Evolutionary conservation across 2,888 invertebrate species (phyloP), one percentile per base, ranked within the genome.

Genomic region (Saturnia pavonia): DNA sequence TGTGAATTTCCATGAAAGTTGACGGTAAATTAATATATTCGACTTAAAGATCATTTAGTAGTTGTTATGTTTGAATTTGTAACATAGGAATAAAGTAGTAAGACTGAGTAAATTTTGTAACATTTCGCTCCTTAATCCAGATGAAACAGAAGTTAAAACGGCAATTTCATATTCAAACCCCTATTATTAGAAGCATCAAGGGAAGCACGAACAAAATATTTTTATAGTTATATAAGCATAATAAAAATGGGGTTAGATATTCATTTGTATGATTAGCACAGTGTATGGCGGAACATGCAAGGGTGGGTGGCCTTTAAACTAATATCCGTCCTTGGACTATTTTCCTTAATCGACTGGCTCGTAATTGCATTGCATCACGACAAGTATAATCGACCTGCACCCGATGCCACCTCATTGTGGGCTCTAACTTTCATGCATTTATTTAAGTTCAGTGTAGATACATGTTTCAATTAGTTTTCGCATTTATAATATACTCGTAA

Each of bases 311-410:
- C 86, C 88, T 86, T 82, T 81, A 77, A 81, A 81, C 76, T 79
- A 77, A 74, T 72, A 69, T 76, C 78, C 77, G 90, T 87, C 92
- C 92, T 92, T 92, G 92, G 89, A 84, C 92, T 91, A 89, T 88
- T 90, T 90, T 82, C 83, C 84, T 79, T 80, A 80, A 77, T 77
- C 76, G 71, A 74, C 74, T 73, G 71, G 72, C 74, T 76, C 85
- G 90, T 92, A 92, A 92, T 92, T 89, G 89, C 88, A 87, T 87
- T 88, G 86, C 88, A 91, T 86, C 92, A 92, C 92, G 92, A 79
- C 78, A 74, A 54, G 70, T 71, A 81, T 81, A 82, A 82, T 82
- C 81, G 82, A 83, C 81, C 85, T 79, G 75, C 77, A 81, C 79
- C 78, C 79, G 72, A 67, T 70, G 40, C 65, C 65, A 65, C 65